These are phyloP conservation scores for Dasypolia templi DNA, from an alignment of 2,888 invertebrate species.

Conservation along the genomic window DNA sequence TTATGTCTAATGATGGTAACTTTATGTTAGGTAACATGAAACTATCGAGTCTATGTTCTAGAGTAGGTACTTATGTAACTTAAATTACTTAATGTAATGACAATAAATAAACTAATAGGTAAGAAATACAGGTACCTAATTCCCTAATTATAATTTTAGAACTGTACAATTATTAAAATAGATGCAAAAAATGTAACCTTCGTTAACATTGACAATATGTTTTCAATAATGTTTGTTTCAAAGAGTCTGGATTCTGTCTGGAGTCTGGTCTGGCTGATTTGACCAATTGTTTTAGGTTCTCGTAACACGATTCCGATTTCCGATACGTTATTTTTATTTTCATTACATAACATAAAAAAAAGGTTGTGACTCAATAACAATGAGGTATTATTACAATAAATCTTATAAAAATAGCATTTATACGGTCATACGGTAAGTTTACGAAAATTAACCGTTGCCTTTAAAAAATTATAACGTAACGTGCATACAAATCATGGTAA, in stretches of 20 bases:
- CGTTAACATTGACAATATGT: not conserved
- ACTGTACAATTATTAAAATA: slow-evolving; percentile 46
- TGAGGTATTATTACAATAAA: slow-evolving; percentile 13
- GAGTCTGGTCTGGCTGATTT: not conserved
- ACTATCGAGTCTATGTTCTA: slow-evolving; percentile 31
- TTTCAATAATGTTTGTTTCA: not conserved
- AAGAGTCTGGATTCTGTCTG: not conserved
- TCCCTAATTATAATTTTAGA: slow-evolving; percentile 43
- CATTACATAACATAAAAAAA: not conserved
- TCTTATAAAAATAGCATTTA: slow-evolving; percentile 31
- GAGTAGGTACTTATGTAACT: slow-evolving; percentile 36
- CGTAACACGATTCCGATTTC: not conserved
- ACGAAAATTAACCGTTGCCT: slow-evolving; percentile 48
- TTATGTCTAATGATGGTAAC: slow-evolving; percentile 48
- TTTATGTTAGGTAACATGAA: slow-evolving; percentile 43
- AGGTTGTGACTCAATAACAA: not conserved
- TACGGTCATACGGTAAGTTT: slow-evolving; percentile 36
- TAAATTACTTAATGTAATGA: slow-evolving; percentile 44
- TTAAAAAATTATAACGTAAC: slow-evolving; percentile 56
- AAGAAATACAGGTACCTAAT: slow-evolving; percentile 71
- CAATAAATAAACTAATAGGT: slow-evolving; percentile 69
- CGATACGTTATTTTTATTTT: slow-evolving; percentile 5
- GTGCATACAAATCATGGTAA: slow-evolving; percentile 49
- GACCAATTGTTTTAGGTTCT: not conserved
- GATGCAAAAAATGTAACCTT: not conserved